phyloP scores from a whole-genome alignment of 37 sponge, comb jelly and placozoan species.

The Eunapius fragilis region DNA sequence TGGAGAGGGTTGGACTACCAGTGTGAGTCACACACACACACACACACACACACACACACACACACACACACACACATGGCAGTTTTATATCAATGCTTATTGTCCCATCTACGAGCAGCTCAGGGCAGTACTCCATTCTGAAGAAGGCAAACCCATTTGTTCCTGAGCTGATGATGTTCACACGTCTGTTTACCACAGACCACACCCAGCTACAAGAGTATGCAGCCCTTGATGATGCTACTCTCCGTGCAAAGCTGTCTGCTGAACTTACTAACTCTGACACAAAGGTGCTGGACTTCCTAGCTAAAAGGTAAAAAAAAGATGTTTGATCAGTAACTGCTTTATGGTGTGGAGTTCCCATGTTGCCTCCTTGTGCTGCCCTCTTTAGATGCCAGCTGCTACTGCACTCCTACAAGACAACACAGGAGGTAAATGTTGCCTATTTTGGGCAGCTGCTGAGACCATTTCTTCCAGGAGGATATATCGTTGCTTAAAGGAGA shows the following conservation, averaged over 20 bases:
- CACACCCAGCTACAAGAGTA: conserved; percentile 29
- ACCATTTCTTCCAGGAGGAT: conserved; percentile 18
- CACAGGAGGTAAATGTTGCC: conserved; percentile 20
- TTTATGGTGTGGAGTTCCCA: not conserved
- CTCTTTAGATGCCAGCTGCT: conserved; percentile 52
- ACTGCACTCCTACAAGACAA: conserved; percentile 47
- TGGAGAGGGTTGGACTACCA: not conserved
- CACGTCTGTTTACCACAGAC: conserved; percentile 60
- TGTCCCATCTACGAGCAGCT: conserved; percentile 19
- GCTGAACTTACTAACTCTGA: conserved; percentile 1
- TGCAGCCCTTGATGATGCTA: not conserved
- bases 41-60: not conserved
- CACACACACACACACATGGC: not conserved
- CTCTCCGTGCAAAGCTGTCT: not conserved
- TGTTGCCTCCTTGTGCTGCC: too few relatives aligned
- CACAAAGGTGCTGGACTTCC: conserved; percentile 48
- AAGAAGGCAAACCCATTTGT: conserved; percentile 28
- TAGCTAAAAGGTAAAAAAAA: conserved; percentile 55
- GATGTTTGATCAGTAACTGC: not conserved
- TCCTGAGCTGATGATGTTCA: conserved; percentile 43
- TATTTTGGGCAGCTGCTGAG: not conserved
- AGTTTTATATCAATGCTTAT: not conserved
- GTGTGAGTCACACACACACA: conserved; percentile 18
- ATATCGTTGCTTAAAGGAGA: not conserved
- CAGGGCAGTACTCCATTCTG: conserved; percentile 35